phyloP scores from a whole-genome alignment of 2,888 invertebrate genomes.

The Ganaspis brasiliensis region DNA sequence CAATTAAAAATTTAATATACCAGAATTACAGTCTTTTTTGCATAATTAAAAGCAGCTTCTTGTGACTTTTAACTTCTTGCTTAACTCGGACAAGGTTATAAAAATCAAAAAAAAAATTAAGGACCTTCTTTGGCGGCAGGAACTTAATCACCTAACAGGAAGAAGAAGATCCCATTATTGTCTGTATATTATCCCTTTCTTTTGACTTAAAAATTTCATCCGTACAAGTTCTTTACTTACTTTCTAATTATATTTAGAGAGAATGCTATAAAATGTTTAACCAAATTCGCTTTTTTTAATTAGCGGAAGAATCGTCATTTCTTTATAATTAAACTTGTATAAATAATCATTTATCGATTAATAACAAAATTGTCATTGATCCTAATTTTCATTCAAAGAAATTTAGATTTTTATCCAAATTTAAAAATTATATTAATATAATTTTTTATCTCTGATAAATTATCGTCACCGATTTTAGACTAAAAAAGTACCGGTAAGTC shows the following conservation, averaged over 20 bases:
- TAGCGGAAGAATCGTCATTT: no score
- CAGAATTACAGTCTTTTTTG: background rate
- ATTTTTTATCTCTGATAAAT: no score
- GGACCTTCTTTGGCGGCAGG: constrained; percentile 41
- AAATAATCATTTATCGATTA: no score
- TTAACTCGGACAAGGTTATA: constrained; percentile 34
- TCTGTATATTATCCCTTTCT: background rate
- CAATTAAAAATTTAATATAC: background rate
- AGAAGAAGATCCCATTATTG: constrained; percentile 24
- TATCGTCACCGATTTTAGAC: no score
- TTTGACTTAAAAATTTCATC: background rate
- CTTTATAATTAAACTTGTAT: no score
- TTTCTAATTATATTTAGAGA: background rate
- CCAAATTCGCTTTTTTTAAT: no score
- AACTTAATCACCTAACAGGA: constrained; percentile 27
- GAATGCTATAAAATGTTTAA: background rate
- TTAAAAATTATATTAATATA: no score
- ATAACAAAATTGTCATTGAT: no score
- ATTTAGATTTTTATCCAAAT: no score
- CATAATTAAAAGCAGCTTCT: background rate
- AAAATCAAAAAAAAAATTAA: constrained; percentile 34
- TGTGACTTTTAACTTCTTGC: constrained; percentile 20
- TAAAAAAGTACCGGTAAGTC: no score
- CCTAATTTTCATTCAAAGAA: no score
- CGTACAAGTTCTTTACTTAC: background rate